These are phyloP conservation scores for Lycaon pictus DNA, from an alignment of 2,113 vertebrate species.

Conservation along the genomic window DNA sequence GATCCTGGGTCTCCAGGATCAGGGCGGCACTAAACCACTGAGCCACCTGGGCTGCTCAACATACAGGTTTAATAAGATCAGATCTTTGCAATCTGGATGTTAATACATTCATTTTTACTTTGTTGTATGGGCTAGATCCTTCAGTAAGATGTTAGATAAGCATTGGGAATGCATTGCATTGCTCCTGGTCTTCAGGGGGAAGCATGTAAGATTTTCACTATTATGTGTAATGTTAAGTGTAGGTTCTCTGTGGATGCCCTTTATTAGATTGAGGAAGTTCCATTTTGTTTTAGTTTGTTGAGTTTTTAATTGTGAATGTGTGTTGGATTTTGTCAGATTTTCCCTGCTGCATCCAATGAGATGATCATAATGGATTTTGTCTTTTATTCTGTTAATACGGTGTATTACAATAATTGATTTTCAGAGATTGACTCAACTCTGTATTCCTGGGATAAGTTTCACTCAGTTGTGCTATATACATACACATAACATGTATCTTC, in stretches of 20 bases:
- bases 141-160: not conserved
- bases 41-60: no score
- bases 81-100: not conserved
- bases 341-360: not conserved
- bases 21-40: no score
- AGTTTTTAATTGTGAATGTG: not conserved
- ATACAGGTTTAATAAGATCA: not conserved
- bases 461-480: not conserved
- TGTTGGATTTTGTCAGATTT: not conserved
- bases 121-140: not conserved
- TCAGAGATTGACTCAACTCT: not conserved
- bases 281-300: not conserved
- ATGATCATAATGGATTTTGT: not conserved
- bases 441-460: not conserved
- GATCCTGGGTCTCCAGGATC: no score
- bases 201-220: not conserved
- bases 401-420: not conserved
- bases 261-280: not conserved
- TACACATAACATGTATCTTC: not conserved
- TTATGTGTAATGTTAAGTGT: no score
- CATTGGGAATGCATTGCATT: not conserved
- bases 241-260: not conserved
- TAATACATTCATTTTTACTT: slow-evolving; percentile 1
- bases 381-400: not conserved
- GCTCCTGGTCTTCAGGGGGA: not conserved